Evolutionary conservation across 2,888 invertebrate genomes (phyloP), one percentile per base, ranked within the genome.

Genomic region (Deroplatys truncata): DNA sequence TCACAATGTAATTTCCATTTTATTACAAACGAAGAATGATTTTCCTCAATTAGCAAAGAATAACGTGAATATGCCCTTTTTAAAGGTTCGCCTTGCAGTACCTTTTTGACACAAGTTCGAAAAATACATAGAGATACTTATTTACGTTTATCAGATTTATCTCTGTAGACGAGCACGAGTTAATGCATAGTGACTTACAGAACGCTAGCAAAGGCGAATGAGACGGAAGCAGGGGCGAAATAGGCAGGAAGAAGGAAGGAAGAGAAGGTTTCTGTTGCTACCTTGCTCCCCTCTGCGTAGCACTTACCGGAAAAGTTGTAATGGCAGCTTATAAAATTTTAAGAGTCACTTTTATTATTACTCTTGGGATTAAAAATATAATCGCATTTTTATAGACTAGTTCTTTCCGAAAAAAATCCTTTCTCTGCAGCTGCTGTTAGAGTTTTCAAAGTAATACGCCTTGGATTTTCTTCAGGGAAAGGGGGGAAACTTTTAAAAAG

Each of bases 381-480:
- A 87, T 89, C 87, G 83, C 89, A 89, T 89, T 87, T 89, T 89
- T 89, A 89, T 89, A 82, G 86, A 86, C 87, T 89, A 86, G 86
- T 87, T 72, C 20, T 72, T 72, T 72, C 56, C 43, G 43, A 43
- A 72, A 72, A 85, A 29, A 56, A 49, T 85, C 85, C 28, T 85
- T 85, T n/a, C 85, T 85, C 49, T 20, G n/a, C 56, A 49, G 49
- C 56, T 72, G 56, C 56, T 72, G 56, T 28, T 28, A 28, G 28
- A 49, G 85, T 85, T n/a, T 85, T 15, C 16, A 56, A 85, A 56
- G 28, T 49, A 49, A 85, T 49, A 49, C 35, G 28, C 56, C 56
- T 35, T 28, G 49, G 56, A 28, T 85, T 35, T 85, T 85, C 25
- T 16, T 20, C 2, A 1, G 28, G n/a, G 31, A 1, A 29, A 4